Evolutionary conservation across 2,888 invertebrate species (phyloP).

Genomic region (Meandrusa payeni): DNA sequence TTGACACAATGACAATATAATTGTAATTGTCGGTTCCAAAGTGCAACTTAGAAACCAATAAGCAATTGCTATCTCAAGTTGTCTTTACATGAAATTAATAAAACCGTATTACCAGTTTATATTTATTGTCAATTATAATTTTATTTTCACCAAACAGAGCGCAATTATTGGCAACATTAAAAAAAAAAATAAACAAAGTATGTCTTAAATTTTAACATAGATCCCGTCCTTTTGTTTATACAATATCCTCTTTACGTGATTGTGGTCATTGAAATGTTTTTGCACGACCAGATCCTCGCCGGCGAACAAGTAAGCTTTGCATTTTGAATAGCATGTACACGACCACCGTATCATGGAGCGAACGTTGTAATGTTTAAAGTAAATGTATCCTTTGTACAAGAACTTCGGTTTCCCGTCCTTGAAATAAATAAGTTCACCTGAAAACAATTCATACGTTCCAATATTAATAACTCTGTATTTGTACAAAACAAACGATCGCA

Average conservation of each 20-base stretch:
- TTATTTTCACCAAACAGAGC: too few species aligned
- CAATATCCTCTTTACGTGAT: conserved; percentile 15
- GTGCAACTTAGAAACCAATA: too few species aligned
- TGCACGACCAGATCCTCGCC: conserved; percentile 6
- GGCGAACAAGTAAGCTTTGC: conserved; percentile 23
- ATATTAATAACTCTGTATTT: too few species aligned
- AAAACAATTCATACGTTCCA: too few species aligned
- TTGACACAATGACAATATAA: too few species aligned
- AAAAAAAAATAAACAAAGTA: neutral
- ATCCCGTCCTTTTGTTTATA: conserved; percentile 7
- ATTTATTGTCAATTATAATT: too few species aligned
- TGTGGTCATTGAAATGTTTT: conserved; percentile 15
- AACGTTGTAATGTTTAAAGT: conserved; percentile 31
- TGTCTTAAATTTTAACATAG: conserved; percentile 22
- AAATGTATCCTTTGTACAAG: conserved; percentile 34
- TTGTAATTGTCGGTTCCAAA: too few species aligned
- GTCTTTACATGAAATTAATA: too few species aligned
- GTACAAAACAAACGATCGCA: too few species aligned
- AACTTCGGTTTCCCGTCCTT: conserved; percentile 24
- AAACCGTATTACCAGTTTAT: too few species aligned
- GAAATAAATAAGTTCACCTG: conserved; percentile 22
- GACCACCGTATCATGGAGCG: conserved; percentile 33
- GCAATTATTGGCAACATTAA: too few species aligned
- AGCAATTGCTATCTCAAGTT: too few species aligned
- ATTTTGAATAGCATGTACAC: conserved; percentile 36